Conservation (phyloP, 2,113 vertebrate species). For the Gymnocephalus cernua region DNA sequence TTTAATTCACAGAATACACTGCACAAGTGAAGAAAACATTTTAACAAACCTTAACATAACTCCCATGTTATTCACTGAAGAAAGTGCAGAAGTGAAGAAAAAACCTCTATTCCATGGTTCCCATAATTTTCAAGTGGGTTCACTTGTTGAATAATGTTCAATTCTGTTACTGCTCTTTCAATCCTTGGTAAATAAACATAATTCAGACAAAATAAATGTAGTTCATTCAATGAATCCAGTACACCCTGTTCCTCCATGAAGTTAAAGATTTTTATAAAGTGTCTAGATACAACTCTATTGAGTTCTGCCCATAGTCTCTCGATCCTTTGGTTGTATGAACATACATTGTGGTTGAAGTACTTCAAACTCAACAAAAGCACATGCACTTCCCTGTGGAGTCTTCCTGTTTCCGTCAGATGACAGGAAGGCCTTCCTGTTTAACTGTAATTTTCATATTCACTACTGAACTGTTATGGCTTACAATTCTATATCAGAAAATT, state of each 20-base stretch:
- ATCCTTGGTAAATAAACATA: constrained; percentile 4
- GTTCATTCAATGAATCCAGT: background rate
- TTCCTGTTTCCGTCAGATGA: background rate
- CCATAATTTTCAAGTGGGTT: background rate
- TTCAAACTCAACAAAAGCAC: background rate
- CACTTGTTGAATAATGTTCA: background rate
- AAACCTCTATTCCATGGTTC: background rate
- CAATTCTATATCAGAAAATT: background rate
- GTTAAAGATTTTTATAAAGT: constrained; percentile 11
- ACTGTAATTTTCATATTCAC: background rate
- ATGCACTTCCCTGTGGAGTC: background rate
- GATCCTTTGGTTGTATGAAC: constrained; percentile 8
- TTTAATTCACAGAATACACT: background rate
- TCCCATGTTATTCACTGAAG: background rate
- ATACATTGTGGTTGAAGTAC: background rate
- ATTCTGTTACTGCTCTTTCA: background rate
- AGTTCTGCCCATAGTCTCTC: constrained; percentile 27
- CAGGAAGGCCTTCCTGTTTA: background rate
- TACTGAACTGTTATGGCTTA: background rate
- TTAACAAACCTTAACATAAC: background rate
- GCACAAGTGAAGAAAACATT: background rate
- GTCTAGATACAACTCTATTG: constrained; percentile 20
- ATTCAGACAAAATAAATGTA: background rate
- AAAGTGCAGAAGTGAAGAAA: background rate
- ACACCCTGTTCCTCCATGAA: constrained; percentile 11